phyloP scores from a whole-genome alignment of 2,797 vertebrate species.

The Manis crassicaudata region DNA sequence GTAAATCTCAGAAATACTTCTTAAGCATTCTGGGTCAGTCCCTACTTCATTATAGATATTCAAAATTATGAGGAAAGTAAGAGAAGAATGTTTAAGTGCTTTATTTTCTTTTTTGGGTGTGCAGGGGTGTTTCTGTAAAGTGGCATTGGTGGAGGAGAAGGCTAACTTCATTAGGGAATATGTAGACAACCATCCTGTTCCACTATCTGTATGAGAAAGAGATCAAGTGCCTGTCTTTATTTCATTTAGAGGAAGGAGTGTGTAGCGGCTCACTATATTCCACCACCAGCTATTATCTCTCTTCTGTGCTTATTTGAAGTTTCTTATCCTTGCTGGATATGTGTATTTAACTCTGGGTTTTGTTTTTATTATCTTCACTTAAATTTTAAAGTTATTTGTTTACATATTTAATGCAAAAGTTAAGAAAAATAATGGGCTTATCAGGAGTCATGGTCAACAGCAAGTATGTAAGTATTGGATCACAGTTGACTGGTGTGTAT shows the following conservation, averaged over 20 bases:
- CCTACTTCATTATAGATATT: not conserved
- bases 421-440: not conserved
- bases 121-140: not conserved
- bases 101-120: not conserved
- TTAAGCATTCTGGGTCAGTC: not conserved
- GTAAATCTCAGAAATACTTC: not conserved
- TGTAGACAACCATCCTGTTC: not conserved
- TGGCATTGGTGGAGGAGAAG: accelerated
- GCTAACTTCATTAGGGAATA: not conserved
- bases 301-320: not conserved
- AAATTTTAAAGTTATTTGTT: not conserved
- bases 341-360: not conserved
- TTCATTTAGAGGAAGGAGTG: not conserved
- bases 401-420: not conserved
- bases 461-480: not conserved
- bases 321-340: not conserved
- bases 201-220: not conserved
- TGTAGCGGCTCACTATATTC: not conserved
- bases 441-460: not conserved
- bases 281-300: not conserved
- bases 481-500: not conserved
- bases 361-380: not conserved
- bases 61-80: not conserved
- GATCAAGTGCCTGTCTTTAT: not conserved
- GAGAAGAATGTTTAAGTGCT: not conserved